Percentiles rank a stretch among this genome's conserved stretches.
These are phyloP conservation scores for Barbus barbus DNA, from an alignment of 2,113 vertebrate species.

Conservation along the genomic window DNA sequence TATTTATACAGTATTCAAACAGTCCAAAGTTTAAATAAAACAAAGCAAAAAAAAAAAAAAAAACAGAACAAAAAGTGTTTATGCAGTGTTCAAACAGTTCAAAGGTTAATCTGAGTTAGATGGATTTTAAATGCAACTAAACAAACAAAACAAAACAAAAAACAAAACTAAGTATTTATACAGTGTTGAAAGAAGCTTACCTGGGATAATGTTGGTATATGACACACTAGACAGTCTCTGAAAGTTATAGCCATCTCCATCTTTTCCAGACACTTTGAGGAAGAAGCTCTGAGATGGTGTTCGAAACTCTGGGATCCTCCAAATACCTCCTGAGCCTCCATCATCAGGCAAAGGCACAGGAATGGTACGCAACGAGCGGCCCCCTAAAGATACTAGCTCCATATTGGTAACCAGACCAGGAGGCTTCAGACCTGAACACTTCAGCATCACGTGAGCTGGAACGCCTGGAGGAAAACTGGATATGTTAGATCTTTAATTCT, in stretches of 20 bases:
- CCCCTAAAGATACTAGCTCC: constrained; percentile 81
- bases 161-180: background rate
- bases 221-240: constrained; percentile 92
- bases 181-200: constrained; percentile 61
- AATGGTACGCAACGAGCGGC: constrained; percentile 78
- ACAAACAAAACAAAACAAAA: too few relatives aligned
- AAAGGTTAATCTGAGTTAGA: background rate
- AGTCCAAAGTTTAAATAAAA: background rate
- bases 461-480: constrained; percentile 73
- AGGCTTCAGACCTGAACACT: constrained; percentile 80
- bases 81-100: too few relatives aligned
- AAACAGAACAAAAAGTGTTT: too few relatives aligned
- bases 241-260: constrained; percentile 81
- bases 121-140: background rate
- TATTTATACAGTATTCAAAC: background rate
- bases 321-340: constrained; percentile 77
- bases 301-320: constrained; percentile 80
- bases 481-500: background rate
- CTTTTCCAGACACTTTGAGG: constrained; percentile 85
- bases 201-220: constrained; percentile 86
- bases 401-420: constrained; percentile 80
- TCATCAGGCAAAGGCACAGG: constrained; percentile 71
- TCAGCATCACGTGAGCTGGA: constrained; percentile 84
- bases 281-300: constrained; percentile 86
- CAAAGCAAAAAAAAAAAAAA: too few relatives aligned